phyloP scores from a whole-genome alignment of 1,140 invertebrate species.

The Berghia stephanieae region DNA sequence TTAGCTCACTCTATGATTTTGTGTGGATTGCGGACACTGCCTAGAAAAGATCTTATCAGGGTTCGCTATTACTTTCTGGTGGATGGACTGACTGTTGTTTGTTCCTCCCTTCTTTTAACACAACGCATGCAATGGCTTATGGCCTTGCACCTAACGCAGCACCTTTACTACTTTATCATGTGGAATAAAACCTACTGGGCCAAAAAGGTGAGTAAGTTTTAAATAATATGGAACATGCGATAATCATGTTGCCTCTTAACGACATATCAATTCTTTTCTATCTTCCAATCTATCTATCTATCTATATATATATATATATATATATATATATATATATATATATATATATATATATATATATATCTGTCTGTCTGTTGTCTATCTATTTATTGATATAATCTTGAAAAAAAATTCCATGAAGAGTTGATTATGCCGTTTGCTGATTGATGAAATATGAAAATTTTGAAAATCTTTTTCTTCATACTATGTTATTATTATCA shows the following conservation, averaged over 20 bases:
- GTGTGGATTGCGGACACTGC: conserved; percentile 50
- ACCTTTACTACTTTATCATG: conserved; percentile 51
- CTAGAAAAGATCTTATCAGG: conserved; percentile 53
- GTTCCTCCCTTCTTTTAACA: conserved; percentile 43
- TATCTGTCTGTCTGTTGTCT: background rate
- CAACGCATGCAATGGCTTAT: conserved; percentile 47
- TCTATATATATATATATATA: background rate
- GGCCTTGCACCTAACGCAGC: conserved; percentile 49
- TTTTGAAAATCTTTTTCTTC: too few species aligned
- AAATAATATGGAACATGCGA: background rate
- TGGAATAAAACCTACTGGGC: conserved; percentile 12
- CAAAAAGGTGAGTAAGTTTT: background rate
- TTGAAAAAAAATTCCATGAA: background rate
- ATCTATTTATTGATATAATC: background rate
- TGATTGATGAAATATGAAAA: too few species aligned
- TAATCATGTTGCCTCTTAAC: background rate
- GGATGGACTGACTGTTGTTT: conserved; percentile 50
- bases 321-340: conserved; percentile 23
- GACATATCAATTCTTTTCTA: background rate
- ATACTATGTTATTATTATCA: too few species aligned
- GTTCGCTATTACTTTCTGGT: conserved; percentile 53
- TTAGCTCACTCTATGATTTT: conserved; percentile 49
- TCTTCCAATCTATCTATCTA: background rate
- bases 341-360: conserved; percentile 17
- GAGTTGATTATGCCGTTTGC: too few species aligned